Percentiles rank a stretch among this genome's conserved stretches.
Conservation (phyloP, 2,888 invertebrate genomes). For the Prosapia bicincta region DNA sequence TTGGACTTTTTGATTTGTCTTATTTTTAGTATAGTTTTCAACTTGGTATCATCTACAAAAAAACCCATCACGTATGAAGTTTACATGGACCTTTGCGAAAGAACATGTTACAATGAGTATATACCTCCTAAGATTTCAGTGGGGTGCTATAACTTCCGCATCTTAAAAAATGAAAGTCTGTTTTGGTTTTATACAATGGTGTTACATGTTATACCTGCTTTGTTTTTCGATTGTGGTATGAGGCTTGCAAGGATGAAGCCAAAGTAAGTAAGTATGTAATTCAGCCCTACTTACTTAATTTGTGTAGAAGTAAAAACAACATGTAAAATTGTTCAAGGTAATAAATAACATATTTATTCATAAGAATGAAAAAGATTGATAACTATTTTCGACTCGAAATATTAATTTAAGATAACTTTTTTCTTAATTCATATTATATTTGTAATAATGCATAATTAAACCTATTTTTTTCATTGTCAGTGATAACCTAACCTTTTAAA, state of each 20-base stretch:
- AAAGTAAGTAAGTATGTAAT: conserved; percentile 18
- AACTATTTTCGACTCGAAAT: too few relatives aligned
- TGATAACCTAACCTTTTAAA: too few relatives aligned
- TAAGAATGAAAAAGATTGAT: too few relatives aligned
- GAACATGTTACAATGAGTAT: not conserved
- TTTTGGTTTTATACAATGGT: conserved; percentile 13
- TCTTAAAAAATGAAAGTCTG: conserved; percentile 14
- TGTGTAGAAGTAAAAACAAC: too few relatives aligned
- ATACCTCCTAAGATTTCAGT: conserved; percentile 8
- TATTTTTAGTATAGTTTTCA: conserved; percentile 22
- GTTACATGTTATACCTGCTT: conserved; percentile 23
- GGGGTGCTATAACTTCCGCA: conserved; percentile 3
- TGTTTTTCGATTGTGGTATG: conserved; percentile 26
- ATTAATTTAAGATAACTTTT: too few relatives aligned
- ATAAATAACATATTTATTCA: too few relatives aligned
- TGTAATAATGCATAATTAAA: too few relatives aligned
- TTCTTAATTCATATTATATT: too few relatives aligned
- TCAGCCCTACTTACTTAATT: too few relatives aligned
- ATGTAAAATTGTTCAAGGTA: too few relatives aligned
- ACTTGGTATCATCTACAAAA: conserved; percentile 26
- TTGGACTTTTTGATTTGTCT: too few relatives aligned
- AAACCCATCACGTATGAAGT: conserved; percentile 25
- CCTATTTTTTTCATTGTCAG: too few relatives aligned
- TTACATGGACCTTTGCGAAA: not conserved
- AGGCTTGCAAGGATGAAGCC: conserved; percentile 26